Base-by-base conservation (phyloP, 2,797 vertebrate genomes). In the Premnoplex brunnescens region DNA sequence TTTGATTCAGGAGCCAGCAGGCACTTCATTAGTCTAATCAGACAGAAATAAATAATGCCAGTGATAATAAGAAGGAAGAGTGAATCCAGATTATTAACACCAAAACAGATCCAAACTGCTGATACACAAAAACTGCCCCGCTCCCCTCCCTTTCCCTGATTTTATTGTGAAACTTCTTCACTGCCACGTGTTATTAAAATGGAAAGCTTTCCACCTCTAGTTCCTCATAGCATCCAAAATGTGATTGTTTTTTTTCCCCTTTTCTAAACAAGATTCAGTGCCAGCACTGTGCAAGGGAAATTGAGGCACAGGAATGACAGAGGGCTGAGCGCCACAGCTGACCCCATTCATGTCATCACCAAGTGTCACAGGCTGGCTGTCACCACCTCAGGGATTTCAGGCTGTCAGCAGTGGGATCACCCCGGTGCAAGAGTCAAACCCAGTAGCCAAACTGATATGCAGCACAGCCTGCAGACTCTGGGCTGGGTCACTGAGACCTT, bases 11-110 rank as follows among this genome's bases (percentile, higher is more conserved):
- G 34, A 94, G 62, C 68, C 85, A 94, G 62, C 56, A 88, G 27
- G 41, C 17, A 92, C 32, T 74, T 77, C 78, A 67, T 63, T 94
- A 89, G 71, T 83, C 95, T 91, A 56, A 91, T 93, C 75, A 85
- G 74, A 94, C 58, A 85, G 44, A 78, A 87, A 56, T 59, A 89
- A 89, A 92, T 64, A 85, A 83, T 67, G 41, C 6, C 27, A 72
- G 44, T 56, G 63, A 85, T 74, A 95, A 92, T 58, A 91, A 76
- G 9, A 80, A 79, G n/a, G 24, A 64, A 89, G 73, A 87, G 12
- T 30, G 18, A 72, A 34, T 92, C 41, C 87, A 91, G 60, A 83
- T 79, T 91, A 73, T 87, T 75, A 87, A 52, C 77, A 89, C 21
- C 63, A 93, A 89, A 91, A 77, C 39, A 92, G 56, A 91, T 71